Conservation (phyloP, 2,888 invertebrate species). For the Hartigia nigra region DNA sequence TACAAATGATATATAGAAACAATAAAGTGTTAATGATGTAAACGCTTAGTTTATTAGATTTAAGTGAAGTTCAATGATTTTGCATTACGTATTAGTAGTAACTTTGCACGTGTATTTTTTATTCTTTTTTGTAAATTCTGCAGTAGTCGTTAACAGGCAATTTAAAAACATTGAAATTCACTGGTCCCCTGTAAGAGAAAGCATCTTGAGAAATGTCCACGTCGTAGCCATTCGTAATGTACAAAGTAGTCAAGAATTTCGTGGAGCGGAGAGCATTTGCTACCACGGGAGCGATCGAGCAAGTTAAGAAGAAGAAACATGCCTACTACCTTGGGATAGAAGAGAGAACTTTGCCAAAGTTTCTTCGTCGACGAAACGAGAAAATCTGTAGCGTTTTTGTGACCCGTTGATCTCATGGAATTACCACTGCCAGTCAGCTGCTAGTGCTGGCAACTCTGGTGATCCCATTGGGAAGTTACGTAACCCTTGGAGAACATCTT, state of each 20-base stretch:
- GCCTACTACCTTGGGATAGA: background rate
- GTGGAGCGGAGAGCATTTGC: background rate
- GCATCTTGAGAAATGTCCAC: background rate
- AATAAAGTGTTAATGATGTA: too few relatives aligned
- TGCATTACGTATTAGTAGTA: background rate
- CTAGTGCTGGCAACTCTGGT: background rate
- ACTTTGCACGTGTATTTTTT: background rate
- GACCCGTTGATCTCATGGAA: slow-evolving; percentile 3
- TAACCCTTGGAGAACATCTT: background rate
- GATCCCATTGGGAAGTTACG: background rate
- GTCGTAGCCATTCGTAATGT: background rate
- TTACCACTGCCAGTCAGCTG: background rate
- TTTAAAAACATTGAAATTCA: background rate
- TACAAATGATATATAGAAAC: too few relatives aligned
- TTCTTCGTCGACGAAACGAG: background rate
- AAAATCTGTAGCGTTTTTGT: background rate
- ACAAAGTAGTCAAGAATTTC: background rate
- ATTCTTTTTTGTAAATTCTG: background rate
- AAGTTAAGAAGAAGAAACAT: background rate
- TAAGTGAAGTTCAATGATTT: background rate
- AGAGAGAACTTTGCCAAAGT: background rate
- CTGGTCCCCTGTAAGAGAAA: background rate
- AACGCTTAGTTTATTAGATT: background rate
- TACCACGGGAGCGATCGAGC: background rate
- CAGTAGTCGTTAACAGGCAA: background rate